Evolutionary conservation across 2,797 vertebrate genomes (phyloP).

Genomic region (Botia almorhae): DNA sequence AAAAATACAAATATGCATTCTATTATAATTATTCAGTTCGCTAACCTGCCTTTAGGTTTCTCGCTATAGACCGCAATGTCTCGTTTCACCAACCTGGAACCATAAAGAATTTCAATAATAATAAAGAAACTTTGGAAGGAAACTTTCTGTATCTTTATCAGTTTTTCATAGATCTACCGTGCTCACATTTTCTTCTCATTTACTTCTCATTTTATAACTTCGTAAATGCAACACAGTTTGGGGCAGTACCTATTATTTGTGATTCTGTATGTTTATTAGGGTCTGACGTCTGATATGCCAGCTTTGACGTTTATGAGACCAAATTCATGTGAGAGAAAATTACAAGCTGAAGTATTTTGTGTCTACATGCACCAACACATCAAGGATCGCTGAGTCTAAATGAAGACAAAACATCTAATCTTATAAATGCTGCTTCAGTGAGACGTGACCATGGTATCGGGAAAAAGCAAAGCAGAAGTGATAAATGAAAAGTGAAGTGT

Average conservation of each 20-base stretch:
- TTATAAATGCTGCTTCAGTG: conserved; percentile 41
- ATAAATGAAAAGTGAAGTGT: conserved; percentile 45
- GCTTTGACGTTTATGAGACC: conserved; percentile 4
- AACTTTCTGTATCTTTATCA: background rate
- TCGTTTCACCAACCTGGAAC: background rate
- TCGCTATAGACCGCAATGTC: background rate
- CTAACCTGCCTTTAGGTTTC: background rate
- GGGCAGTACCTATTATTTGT: background rate
- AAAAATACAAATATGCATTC: background rate
- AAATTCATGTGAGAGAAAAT: conserved; percentile 5
- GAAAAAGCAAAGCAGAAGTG: conserved; percentile 17
- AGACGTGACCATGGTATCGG: conserved; percentile 13
- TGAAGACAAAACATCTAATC: conserved; percentile 47
- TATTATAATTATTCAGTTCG: background rate
- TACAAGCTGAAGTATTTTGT: conserved; percentile 28
- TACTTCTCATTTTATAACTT: background rate
- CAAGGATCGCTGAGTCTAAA: conserved; percentile 28
- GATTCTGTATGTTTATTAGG: background rate
- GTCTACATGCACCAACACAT: conserved; percentile 32
- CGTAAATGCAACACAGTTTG: background rate
- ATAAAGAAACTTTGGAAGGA: background rate
- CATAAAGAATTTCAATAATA: background rate
- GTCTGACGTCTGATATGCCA: conserved; percentile 2
- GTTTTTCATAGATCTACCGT: conserved; percentile 6
- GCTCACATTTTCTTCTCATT: background rate